A percentile compares a stretch with the other conserved stretches of the same genome.
Conservation (phyloP, 2,888 invertebrate species). For the Acanthacorydalis orientalis region DNA sequence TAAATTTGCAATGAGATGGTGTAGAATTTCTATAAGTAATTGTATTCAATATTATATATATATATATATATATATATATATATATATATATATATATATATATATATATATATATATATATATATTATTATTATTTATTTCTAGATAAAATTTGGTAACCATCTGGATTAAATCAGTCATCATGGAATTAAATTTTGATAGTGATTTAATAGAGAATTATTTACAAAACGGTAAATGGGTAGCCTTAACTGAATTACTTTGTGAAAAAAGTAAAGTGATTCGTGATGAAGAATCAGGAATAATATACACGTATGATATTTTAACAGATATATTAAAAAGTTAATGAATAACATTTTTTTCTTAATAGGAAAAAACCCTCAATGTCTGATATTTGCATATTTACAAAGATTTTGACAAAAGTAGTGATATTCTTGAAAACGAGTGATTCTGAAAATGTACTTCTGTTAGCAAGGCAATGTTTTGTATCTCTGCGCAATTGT, state of each 20-base stretch:
- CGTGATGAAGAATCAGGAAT: conserved; percentile 32
- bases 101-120: too few species aligned
- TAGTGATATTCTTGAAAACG: conserved; percentile 32
- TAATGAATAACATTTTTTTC: conserved; percentile 4
- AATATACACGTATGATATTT: conserved; percentile 27
- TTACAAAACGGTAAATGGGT: conserved; percentile 35
- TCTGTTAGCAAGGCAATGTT: conserved; percentile 25
- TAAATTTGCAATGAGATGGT: too few species aligned
- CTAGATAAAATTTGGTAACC: too few species aligned
- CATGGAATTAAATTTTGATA: conserved; percentile 33
- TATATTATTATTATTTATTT: too few species aligned
- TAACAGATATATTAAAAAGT: conserved; percentile 5
- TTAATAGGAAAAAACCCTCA: conserved; percentile 33
- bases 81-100: too few species aligned
- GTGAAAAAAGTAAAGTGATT: conserved; percentile 33
- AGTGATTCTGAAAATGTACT: conserved; percentile 11
- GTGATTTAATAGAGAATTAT: conserved; percentile 33
- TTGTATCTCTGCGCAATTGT: conserved; percentile 34
- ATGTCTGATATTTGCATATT: conserved; percentile 33
- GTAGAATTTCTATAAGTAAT: too few species aligned
- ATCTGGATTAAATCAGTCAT: conserved; percentile 13
- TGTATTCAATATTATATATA: too few species aligned
- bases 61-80: too few species aligned
- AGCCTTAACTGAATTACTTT: conserved; percentile 34
- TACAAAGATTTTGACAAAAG: conserved; percentile 33